Base-by-base conservation (phyloP, 2,888 invertebrate genomes). In the Ariolimax columbianus region DNA sequence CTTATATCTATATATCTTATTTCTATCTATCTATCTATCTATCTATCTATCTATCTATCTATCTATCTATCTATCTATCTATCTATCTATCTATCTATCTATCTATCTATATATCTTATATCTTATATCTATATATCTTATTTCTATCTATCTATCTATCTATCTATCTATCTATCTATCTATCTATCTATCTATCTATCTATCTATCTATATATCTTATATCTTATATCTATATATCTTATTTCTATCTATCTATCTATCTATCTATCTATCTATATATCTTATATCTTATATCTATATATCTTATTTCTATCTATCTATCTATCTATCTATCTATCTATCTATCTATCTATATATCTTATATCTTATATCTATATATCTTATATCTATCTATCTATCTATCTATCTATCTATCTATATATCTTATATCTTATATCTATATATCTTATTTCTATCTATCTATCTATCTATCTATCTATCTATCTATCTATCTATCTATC, bases 321-420 rank as follows among this genome's bases (percentile, higher is more conserved):
- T 55, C 55, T 55, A 55, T 55, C 55, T 55, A 55, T 55, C 55
- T 55, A 55, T 55, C 55, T 55, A 55, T 55, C 55, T 55, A 55
- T 55, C 55, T 55, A 55, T 55, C 55, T 55, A 55, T 19, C 3
- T 55, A 55, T 19, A 17, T 55, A 55, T n/a, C 59, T 63, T n/a
- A 3, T 63, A 63, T n/a, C 59, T 63, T n/a, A 26, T 63, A 63
- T 63, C 59, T 63, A 68, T 36, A 33, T 36, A 36, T 68, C 68
- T 68, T 68, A 33, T 68, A 36, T 68, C 68, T 68, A 68, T 68
- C 68, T 68, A 68, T 68, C 36, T 68, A 68, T 68, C 68, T 68
- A 68, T 68, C 68, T 36, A 36, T 68, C 68, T 68, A 36, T 68
- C 59, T 59, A 59, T 59, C 59, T 59, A 59, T 59, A 17, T 59